Conservation (phyloP, 2,797 vertebrate genomes). For the Spheniscus humboldti region DNA sequence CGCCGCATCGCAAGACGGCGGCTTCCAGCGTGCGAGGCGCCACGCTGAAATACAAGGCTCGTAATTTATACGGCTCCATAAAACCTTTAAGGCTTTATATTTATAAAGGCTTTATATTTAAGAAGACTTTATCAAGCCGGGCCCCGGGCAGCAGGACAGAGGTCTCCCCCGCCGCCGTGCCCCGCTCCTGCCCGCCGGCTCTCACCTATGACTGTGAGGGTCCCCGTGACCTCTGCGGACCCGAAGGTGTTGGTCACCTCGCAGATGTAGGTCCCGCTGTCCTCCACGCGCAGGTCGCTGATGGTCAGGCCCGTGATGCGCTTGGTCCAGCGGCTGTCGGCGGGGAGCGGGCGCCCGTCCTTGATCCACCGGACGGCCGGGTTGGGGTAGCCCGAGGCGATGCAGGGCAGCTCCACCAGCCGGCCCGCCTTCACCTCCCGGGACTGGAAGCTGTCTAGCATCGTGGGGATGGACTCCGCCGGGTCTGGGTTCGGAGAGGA, state of each 20-base stretch:
- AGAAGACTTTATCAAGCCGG: not conserved
- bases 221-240: slow-evolving; percentile 92
- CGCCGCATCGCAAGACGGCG: not conserved
- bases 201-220: slow-evolving; percentile 91
- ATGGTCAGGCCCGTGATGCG: slow-evolving; percentile 90
- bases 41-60: not conserved
- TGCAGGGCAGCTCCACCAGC: slow-evolving; percentile 90
- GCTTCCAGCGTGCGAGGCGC: not conserved
- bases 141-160: not conserved
- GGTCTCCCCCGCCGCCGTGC: rapidly evolving
- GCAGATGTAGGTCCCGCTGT: slow-evolving; percentile 96
- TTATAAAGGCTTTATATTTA: rapidly evolving
- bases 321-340: slow-evolving; percentile 90
- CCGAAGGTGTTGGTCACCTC: slow-evolving; percentile 98
- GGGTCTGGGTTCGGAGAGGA: slow-evolving; percentile 77
- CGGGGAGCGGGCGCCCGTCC: slow-evolving; percentile 88
- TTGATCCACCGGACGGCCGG: slow-evolving; percentile 95
- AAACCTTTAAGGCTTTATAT: not conserved
- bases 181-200: not conserved
- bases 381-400: slow-evolving; percentile 93
- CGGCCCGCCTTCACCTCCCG: slow-evolving; percentile 87
- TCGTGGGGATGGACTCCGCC: slow-evolving; percentile 90
- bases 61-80: not conserved
- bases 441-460: slow-evolving; percentile 95
- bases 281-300: slow-evolving; percentile 89